Conservation (phyloP, 2,113 vertebrate species). For the Silurus meridionalis region DNA sequence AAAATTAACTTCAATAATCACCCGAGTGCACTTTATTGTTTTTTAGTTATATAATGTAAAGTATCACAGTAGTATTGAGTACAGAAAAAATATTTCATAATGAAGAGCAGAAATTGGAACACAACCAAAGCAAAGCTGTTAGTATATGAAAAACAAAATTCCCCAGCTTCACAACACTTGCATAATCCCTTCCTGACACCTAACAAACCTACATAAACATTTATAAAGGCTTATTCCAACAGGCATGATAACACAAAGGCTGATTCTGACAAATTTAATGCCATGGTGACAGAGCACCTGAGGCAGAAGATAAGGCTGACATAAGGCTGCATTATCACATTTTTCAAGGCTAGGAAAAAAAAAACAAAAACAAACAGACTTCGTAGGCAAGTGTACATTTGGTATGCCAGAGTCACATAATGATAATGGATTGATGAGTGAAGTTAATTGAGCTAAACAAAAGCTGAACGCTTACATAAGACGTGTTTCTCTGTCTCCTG, state of each 20-base stretch:
- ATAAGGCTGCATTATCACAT: constrained; percentile 3
- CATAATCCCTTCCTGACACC: not conserved
- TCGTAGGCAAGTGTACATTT: not conserved
- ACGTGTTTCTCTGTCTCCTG: not conserved
- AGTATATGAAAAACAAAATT: not conserved
- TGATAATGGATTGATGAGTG: not conserved
- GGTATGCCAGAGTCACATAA: not conserved
- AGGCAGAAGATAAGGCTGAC: not conserved
- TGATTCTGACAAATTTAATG: not conserved
- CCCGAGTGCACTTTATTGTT: not conserved
- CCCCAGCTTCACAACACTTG: not conserved
- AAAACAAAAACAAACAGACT: not conserved
- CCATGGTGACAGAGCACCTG: not conserved
- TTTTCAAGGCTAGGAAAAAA: not conserved
- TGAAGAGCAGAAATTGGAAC: not conserved
- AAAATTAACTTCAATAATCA: not conserved
- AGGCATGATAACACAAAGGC: not conserved
- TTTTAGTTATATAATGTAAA: not conserved
- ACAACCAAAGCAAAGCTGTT: not conserved
- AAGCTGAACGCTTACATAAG: not conserved
- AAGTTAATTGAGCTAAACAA: constrained; percentile 9
- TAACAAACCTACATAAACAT: not conserved
- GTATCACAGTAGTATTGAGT: not conserved
- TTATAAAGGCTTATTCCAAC: not conserved
- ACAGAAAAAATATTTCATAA: not conserved